Evolutionary conservation across 2,888 invertebrate species (phyloP), one percentile per base, ranked within the genome.

Genomic region (Agriopis leucophaearia): DNA sequence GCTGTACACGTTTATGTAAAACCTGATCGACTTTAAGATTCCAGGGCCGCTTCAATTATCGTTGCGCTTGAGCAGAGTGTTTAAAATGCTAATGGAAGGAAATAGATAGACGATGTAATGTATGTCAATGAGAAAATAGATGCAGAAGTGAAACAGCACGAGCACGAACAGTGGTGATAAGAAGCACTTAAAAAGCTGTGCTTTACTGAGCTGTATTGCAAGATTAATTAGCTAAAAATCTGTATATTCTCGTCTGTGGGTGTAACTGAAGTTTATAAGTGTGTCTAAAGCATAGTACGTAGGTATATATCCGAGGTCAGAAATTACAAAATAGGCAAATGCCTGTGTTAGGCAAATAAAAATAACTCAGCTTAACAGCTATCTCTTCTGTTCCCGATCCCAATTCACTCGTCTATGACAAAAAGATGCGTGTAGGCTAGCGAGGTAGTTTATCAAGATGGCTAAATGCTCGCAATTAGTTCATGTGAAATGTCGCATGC

Each of bases 381-480:
- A 74, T 78, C 40, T 72, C 16, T 44, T 66, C 66, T 66, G 44
- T 55, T 1, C 15, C 35, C 12, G n/a, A 12, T 36, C 8, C 44
- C n/a, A 8, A 52, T 66, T 47, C 36, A 27, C 36, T 59, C 15
- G 3, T 86, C 81, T 82, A 80, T 78, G 78, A 68, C 74, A 75
- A 72, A 71, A 78, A 81, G 79, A 84, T 83, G 84, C 85, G 86
- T 87, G 84, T 83, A 82, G 83, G 76, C 82, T 81, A 81, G 81
- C 81, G 81, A 83, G 82, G 86, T 85, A 85, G 89, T 90, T 91
- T 91, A 92, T 94, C 92, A 88, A 89, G 89, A 92, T 90, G 91
- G 90, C 91, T 92, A 93, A 92, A 92, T 87, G 91, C 87, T 88
- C 82, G 90, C 92, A 93, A 94, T 93, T 94, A 93, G 92, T 88